Conservation (phyloP, 35 echinoderm and acorn worm species). For the Ptychodera flava region DNA sequence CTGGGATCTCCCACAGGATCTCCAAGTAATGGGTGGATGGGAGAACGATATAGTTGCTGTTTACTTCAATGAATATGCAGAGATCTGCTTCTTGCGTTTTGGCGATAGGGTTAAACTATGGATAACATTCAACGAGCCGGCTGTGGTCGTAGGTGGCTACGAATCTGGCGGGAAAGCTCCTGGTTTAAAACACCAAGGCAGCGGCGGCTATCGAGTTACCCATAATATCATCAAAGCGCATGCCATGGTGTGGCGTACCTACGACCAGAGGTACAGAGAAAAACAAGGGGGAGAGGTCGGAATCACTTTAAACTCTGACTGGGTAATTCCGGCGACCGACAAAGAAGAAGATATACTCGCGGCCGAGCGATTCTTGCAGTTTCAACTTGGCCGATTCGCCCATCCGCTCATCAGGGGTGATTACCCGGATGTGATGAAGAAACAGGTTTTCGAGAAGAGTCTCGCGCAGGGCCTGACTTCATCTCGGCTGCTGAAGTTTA, state of each 20-base stretch:
- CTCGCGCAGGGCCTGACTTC: constrained; percentile 30
- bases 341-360: constrained; percentile 43
- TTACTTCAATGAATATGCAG: constrained; percentile 79
- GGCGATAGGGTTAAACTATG: constrained; percentile 75
- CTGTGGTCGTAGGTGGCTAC: constrained; percentile 49
- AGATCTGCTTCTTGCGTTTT: constrained; percentile 75
- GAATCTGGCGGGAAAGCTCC: constrained; percentile 57
- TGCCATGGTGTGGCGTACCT: constrained; percentile 68
- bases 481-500: constrained; percentile 74
- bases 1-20: constrained; percentile 62
- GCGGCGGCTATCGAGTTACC: constrained; percentile 39
- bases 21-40: constrained; percentile 80
- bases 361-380: constrained; percentile 59
- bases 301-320: constrained; percentile 63
- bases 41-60: constrained; percentile 67
- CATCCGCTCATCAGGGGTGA: constrained; percentile 82
- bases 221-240: constrained; percentile 78
- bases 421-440: constrained; percentile 90
- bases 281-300: constrained; percentile 29
- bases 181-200: constrained; percentile 50
- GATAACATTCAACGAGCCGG: constrained; percentile 88
- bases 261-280: constrained; percentile 64
- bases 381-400: constrained; percentile 88
- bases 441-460: constrained; percentile 59
- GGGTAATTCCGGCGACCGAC: constrained; percentile 16